Evolutionary conservation across 2,888 invertebrate genomes (phyloP).

Genomic region (Caenorhabditis wallacei): DNA sequence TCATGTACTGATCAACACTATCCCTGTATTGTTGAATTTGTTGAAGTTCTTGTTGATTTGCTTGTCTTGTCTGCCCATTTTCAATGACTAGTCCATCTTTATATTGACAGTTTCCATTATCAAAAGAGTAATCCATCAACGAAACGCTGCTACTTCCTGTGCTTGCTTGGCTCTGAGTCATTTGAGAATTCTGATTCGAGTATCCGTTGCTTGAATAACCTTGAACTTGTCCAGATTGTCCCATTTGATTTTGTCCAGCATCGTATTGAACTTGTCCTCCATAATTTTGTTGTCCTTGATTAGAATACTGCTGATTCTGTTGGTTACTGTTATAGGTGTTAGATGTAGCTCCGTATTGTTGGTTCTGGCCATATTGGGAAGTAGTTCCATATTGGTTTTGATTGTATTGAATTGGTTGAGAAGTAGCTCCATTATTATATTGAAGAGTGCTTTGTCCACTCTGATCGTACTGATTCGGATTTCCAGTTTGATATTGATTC

Average conservation of each 20-base stretch:
- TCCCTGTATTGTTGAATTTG: constrained; percentile 69
- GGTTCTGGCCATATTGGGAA: constrained; percentile 27
- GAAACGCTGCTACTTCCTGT: constrained; percentile 65
- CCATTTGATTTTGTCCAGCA: constrained; percentile 52
- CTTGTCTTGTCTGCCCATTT: constrained; percentile 70
- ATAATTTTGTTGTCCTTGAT: constrained; percentile 44
- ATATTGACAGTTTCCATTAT: constrained; percentile 73
- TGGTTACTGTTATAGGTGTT: constrained; percentile 32
- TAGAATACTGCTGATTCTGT: constrained; percentile 51
- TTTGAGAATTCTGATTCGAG: constrained; percentile 58
- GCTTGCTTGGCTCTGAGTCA: constrained; percentile 41
- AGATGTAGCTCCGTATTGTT: constrained; percentile 36
- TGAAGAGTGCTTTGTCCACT: constrained; percentile 46
- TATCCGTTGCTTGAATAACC: constrained; percentile 57
- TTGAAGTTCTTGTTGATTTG: constrained; percentile 62
- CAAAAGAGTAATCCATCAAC: constrained; percentile 70
- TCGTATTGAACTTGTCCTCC: constrained; percentile 47
- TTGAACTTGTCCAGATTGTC: constrained; percentile 55
- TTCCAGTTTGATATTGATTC: constrained; percentile 44
- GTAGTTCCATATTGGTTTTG: constrained; percentile 52
- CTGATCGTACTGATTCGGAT: constrained; percentile 43
- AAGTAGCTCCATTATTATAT: constrained; percentile 57
- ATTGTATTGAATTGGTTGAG: constrained; percentile 56
- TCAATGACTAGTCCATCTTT: constrained; percentile 69
- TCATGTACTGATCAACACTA: constrained; percentile 70